Percentiles rank a stretch among this genome's conserved stretches.
Evolutionary conservation across 2,797 vertebrate genomes (phyloP).

Genomic region (Chrysocyon brachyurus): DNA sequence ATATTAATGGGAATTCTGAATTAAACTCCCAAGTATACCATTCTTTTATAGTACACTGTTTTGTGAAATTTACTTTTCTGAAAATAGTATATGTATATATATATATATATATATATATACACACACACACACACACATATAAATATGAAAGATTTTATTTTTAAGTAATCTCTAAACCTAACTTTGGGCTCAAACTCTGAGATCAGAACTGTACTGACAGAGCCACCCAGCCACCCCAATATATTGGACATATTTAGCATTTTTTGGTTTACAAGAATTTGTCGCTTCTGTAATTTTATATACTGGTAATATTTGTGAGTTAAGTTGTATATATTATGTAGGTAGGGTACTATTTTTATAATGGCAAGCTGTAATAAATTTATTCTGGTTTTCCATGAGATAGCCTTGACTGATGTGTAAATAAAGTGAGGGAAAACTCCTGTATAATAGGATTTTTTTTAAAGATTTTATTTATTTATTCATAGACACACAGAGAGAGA

Average conservation of each 20-base stretch:
- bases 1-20: conserved; percentile 57
- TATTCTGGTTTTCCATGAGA: not conserved
- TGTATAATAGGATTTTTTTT: not conserved
- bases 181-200: not conserved
- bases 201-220: not conserved
- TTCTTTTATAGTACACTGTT: conserved; percentile 10
- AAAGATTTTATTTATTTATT: too few relatives aligned
- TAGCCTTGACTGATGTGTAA: not conserved
- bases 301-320: conserved; percentile 3
- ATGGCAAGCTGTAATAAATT: not conserved
- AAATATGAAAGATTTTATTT: not conserved
- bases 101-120: too few relatives aligned
- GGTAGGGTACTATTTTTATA: conserved; percentile 46
- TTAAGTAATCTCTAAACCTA: not conserved
- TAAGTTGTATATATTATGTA: conserved; percentile 13
- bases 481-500: too few relatives aligned
- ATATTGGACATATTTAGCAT: conserved; percentile 34
- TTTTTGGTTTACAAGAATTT: conserved; percentile 35
- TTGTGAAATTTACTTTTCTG: conserved; percentile 49
- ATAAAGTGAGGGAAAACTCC: conserved; percentile 35
- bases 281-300: conserved; percentile 41
- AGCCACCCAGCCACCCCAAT: not conserved
- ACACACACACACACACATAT: not conserved
- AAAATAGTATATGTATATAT: not conserved
- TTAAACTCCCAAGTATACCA: not conserved